These are phyloP conservation scores for Microctenopoma steveboyesi DNA, from an alignment of 2,797 vertebrate species.

Conservation along the genomic window DNA sequence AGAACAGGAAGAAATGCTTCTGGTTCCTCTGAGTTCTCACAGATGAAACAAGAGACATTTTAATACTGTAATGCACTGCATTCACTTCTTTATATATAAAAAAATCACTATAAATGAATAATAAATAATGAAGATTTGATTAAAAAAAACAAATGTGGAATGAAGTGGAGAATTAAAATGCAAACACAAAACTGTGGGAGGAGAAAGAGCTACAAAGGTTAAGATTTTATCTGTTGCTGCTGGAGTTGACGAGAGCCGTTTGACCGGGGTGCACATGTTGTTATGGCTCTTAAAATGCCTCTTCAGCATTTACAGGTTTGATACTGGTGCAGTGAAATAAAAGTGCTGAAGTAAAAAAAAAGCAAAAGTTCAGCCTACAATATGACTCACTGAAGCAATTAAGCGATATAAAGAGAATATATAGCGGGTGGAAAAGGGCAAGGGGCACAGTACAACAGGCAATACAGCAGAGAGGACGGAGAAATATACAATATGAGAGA, in stretches of 20 bases:
- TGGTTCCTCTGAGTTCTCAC: slow-evolving; percentile 82
- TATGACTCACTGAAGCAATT: slow-evolving; percentile 71
- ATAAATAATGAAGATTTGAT: slow-evolving; percentile 33
- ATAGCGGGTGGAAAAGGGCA: slow-evolving; percentile 27
- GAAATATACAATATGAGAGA: slow-evolving; percentile 53
- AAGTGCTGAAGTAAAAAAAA: slow-evolving; percentile 74
- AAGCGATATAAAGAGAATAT: slow-evolving; percentile 69
- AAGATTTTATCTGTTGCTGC: slow-evolving; percentile 37
- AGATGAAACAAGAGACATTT: slow-evolving; percentile 43
- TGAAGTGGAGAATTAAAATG: slow-evolving; percentile 46
- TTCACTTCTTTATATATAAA: slow-evolving; percentile 36
- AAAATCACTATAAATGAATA: background rate
- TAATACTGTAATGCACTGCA: slow-evolving; percentile 61
- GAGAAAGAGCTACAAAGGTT: slow-evolving; percentile 32
- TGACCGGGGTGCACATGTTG: slow-evolving; percentile 59
- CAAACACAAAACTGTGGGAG: slow-evolving; percentile 57
- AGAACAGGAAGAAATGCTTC: slow-evolving; percentile 85
- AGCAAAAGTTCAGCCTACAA: slow-evolving; percentile 65
- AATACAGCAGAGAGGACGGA: slow-evolving; percentile 46
- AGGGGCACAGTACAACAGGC: slow-evolving; percentile 43
- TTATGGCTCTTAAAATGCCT: slow-evolving; percentile 68
- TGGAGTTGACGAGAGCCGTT: slow-evolving; percentile 47
- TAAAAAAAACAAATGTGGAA: slow-evolving; percentile 13
- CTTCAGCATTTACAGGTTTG: slow-evolving; percentile 70
- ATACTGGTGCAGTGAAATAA: slow-evolving; percentile 57